phyloP scores from a whole-genome alignment of 2,888 invertebrate species.

The Papilio demoleus region DNA sequence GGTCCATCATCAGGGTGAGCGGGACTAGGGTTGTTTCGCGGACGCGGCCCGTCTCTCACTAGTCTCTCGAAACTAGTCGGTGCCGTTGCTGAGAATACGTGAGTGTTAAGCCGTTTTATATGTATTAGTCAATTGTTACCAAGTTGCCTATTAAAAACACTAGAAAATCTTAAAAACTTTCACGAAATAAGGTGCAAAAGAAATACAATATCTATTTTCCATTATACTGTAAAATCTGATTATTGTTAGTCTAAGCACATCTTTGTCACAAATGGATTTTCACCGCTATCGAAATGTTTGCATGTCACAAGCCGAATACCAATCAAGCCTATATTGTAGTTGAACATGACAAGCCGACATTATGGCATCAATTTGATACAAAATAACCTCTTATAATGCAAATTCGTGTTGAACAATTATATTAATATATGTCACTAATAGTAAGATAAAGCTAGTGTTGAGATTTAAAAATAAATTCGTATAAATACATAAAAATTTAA shows the following conservation, averaged over 20 bases:
- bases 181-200: background rate
- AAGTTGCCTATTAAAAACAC: too few relatives aligned
- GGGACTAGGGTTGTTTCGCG: too few relatives aligned
- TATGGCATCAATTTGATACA: background rate
- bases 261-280: conserved; percentile 25
- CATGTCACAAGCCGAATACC: conserved; percentile 5
- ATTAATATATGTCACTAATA: too few relatives aligned
- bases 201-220: background rate
- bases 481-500: too few relatives aligned
- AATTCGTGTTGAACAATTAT: background rate
- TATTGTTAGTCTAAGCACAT: background rate
- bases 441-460: too few relatives aligned
- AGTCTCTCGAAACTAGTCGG: too few relatives aligned
- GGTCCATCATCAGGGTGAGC: too few relatives aligned
- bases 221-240: background rate
- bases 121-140: too few relatives aligned
- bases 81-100: too few relatives aligned
- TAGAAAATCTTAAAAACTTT: background rate
- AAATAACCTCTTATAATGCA: conserved; percentile 1
- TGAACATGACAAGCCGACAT: conserved; percentile 14
- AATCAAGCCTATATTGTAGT: conserved; percentile 9
- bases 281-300: conserved; percentile 5
- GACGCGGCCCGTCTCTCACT: too few relatives aligned
- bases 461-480: too few relatives aligned
- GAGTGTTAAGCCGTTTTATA: too few relatives aligned